phyloP scores from a whole-genome alignment of 2,113 vertebrate species.

The Anser cygnoides region DNA sequence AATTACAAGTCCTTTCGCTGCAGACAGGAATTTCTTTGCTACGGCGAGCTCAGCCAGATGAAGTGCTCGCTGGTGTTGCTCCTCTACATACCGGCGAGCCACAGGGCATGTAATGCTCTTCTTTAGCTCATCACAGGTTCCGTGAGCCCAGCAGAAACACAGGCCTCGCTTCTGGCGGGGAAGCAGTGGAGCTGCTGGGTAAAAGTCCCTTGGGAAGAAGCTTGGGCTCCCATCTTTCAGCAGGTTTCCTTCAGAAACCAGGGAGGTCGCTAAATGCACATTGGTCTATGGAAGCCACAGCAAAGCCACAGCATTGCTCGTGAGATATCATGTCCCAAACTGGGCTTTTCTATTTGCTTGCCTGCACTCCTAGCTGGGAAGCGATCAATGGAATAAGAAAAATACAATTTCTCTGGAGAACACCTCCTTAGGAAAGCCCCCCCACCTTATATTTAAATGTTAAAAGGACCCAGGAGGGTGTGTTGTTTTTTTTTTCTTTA shows the following conservation, averaged over 20 bases:
- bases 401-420: not conserved
- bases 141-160: not conserved
- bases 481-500: not conserved
- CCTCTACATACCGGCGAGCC: fast-evolving
- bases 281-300: not conserved
- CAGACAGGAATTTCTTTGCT: not conserved
- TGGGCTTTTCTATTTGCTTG: not conserved
- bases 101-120: not conserved
- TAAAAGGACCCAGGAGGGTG: not conserved
- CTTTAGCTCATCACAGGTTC: fast-evolving
- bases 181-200: not conserved
- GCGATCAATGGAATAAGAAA: not conserved
- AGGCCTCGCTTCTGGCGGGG: not conserved
- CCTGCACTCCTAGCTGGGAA: not conserved
- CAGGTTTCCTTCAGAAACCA: not conserved
- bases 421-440: not conserved
- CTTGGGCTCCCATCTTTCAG: not conserved
- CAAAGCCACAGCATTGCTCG: not conserved
- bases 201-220: not conserved
- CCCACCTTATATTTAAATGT: not conserved
- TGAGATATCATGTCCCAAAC: not conserved
- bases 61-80: fast-evolving
- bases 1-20: not conserved
- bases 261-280: not conserved
- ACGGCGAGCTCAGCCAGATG: fast-evolving